phyloP scores from a whole-genome alignment of 92 coral and sea anemone genomes.

The Anthopleura xanthogrammica region DNA sequence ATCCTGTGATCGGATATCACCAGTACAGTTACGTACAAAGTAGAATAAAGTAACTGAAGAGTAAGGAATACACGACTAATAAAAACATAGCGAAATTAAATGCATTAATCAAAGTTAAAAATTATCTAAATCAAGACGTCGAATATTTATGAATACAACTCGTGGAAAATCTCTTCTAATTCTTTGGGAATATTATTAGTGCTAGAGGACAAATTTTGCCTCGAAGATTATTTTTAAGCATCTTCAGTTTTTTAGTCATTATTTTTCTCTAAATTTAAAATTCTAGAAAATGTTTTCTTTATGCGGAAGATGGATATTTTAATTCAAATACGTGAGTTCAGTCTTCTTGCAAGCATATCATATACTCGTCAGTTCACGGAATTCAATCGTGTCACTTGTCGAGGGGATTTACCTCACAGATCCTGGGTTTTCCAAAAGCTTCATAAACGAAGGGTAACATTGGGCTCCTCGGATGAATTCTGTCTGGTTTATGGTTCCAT shows the following conservation, averaged over 20 bases:
- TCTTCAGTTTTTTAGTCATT: not conserved
- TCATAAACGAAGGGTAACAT: slow-evolving; percentile 95
- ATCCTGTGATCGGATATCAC: not conserved
- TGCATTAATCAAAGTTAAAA: not conserved
- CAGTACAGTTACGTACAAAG: not conserved
- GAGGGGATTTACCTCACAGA: slow-evolving; percentile 46
- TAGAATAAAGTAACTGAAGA: not conserved
- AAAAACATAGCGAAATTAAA: slow-evolving; percentile 20
- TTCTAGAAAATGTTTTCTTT: not conserved
- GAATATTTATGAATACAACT: slow-evolving; percentile 17
- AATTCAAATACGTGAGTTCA: not conserved
- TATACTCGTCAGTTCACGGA: not conserved
- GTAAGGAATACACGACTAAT: not conserved
- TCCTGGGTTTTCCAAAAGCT: slow-evolving; percentile 87
- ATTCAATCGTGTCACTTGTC: not conserved
- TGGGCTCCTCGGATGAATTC: slow-evolving; percentile 97
- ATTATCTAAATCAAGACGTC: slow-evolving; percentile 7
- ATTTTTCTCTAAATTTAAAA: not conserved
- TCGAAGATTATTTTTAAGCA: not conserved
- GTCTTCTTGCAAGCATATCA: not conserved
- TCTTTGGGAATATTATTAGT: not conserved
- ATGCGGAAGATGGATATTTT: not conserved
- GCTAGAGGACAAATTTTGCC: not conserved
- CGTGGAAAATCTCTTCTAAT: not conserved
- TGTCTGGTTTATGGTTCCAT: slow-evolving; percentile 82